phyloP scores from a whole-genome alignment of 1,140 invertebrate genomes.

The Drosophila chauvacae region DNA sequence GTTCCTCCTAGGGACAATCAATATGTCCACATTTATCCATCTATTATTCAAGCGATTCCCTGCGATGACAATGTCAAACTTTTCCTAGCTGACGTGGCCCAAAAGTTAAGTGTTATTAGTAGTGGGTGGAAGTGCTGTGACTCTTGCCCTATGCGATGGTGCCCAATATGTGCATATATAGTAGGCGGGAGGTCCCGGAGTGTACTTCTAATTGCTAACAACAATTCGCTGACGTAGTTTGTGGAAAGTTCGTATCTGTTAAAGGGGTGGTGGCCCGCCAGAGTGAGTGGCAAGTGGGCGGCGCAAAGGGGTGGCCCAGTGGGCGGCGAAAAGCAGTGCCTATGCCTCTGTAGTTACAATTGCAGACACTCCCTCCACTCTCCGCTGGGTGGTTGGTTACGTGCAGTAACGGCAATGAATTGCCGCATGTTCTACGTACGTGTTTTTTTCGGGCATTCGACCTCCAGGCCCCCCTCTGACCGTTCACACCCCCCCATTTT shows the following conservation, averaged over 20 bases:
- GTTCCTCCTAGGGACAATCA: slow-evolving; percentile 1
- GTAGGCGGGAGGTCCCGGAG: neutral
- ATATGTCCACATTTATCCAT: slow-evolving; percentile 13
- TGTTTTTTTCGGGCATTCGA: slow-evolving; percentile 28
- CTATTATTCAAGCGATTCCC: slow-evolving; percentile 28
- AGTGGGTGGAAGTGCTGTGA: neutral
- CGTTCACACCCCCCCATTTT: neutral
- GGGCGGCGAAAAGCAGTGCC: slow-evolving; percentile 6
- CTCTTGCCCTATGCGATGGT: slow-evolving; percentile 1
- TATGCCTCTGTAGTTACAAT: neutral
- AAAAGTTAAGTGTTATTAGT: slow-evolving; percentile 22
- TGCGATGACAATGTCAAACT: slow-evolving; percentile 30
- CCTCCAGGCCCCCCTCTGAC: neutral
- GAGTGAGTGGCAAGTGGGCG: slow-evolving; percentile 3
- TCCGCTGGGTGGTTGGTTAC: slow-evolving; percentile 2
- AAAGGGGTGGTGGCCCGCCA: neutral
- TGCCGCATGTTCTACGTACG: slow-evolving; percentile 33
- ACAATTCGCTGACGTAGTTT: slow-evolving; percentile 31
- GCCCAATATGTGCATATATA: neutral
- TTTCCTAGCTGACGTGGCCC: slow-evolving; percentile 34
- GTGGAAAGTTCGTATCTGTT: slow-evolving; percentile 16
- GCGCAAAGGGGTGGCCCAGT: neutral
- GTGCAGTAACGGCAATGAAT: slow-evolving; percentile 29
- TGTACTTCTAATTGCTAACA: slow-evolving; percentile 24
- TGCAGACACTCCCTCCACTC: slow-evolving; percentile 2